These are phyloP conservation scores for Rhyzopertha dominica DNA, from an alignment of 1,140 invertebrate genomes.

Conservation along the genomic window DNA sequence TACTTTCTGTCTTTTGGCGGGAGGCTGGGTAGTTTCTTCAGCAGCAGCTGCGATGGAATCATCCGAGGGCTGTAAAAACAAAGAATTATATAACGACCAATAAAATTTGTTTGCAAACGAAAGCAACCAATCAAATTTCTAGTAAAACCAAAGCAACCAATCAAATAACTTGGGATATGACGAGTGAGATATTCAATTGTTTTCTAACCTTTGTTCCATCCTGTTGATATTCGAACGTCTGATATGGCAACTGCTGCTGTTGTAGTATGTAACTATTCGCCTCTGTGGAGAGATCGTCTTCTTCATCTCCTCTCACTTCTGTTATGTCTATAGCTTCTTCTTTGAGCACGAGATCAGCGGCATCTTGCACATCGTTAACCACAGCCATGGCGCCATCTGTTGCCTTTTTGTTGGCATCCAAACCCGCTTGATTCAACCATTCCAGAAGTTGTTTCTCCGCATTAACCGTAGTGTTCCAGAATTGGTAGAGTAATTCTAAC, in stretches of 20 bases:
- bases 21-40: conserved; percentile 27
- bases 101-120: too few species aligned
- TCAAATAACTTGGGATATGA: too few species aligned
- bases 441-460: conserved; percentile 54
- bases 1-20: conserved; percentile 28
- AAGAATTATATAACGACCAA: background rate
- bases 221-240: conserved; percentile 14
- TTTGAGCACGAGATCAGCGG: conserved; percentile 29
- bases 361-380: conserved; percentile 20
- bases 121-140: too few species aligned
- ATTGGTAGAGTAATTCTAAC: conserved; percentile 56
- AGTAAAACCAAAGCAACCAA: too few species aligned
- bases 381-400: conserved; percentile 28
- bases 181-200: background rate
- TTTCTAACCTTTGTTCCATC: conserved; percentile 8
- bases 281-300: conserved; percentile 22
- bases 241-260: conserved; percentile 28
- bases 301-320: conserved; percentile 16
- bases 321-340: conserved; percentile 28
- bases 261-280: conserved; percentile 27
- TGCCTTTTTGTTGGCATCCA: conserved; percentile 44
- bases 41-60: conserved; percentile 5
- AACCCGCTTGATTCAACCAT: conserved; percentile 48
- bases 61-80: conserved; percentile 4
- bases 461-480: conserved; percentile 54